Evolutionary conservation across 2,888 invertebrate genomes (phyloP).

Genomic region (Drosophila suboccidentalis): DNA sequence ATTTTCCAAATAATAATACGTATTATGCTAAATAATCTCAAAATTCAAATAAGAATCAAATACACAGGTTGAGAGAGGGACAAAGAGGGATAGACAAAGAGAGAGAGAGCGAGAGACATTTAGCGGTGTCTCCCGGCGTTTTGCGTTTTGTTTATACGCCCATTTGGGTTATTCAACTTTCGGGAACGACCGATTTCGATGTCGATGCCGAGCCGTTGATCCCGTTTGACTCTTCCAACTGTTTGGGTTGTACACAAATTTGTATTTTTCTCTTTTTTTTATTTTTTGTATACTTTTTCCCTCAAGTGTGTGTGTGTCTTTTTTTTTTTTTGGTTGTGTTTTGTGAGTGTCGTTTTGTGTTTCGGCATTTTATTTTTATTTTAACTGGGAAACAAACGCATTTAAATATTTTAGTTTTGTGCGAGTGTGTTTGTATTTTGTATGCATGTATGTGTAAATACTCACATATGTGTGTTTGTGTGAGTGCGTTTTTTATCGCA

Average conservation of each 20-base stretch:
- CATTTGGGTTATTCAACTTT: conserved; percentile 80
- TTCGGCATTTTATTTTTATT: conserved; percentile 57
- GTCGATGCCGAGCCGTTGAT: conserved; percentile 68
- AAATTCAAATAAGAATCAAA: conserved; percentile 44
- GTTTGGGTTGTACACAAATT: conserved; percentile 52
- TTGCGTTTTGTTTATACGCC: conserved; percentile 69
- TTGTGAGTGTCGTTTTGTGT: conserved; percentile 33
- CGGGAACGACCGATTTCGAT: conserved; percentile 60
- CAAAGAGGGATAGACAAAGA: background rate
- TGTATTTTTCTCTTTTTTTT: conserved; percentile 8
- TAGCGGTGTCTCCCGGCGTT: conserved; percentile 54
- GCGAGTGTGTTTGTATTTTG: conserved; percentile 12
- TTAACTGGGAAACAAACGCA: conserved; percentile 72
- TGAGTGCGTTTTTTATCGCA: conserved; percentile 51
- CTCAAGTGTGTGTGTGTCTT: conserved; percentile 5
- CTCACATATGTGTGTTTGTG: conserved; percentile 21
- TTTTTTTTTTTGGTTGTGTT: conserved; percentile 2
- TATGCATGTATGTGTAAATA: too few species aligned
- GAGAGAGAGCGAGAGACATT: conserved; percentile 11
- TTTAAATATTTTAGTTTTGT: conserved; percentile 69
- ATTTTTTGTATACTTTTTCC: conserved; percentile 25
- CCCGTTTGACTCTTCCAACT: conserved; percentile 76
- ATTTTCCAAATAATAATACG: conserved; percentile 33
- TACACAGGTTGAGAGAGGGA: conserved; percentile 2
- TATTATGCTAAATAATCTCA: conserved; percentile 53